Base-by-base conservation (phyloP, 2,888 invertebrate genomes). In the Drosophila sordidula region DNA sequence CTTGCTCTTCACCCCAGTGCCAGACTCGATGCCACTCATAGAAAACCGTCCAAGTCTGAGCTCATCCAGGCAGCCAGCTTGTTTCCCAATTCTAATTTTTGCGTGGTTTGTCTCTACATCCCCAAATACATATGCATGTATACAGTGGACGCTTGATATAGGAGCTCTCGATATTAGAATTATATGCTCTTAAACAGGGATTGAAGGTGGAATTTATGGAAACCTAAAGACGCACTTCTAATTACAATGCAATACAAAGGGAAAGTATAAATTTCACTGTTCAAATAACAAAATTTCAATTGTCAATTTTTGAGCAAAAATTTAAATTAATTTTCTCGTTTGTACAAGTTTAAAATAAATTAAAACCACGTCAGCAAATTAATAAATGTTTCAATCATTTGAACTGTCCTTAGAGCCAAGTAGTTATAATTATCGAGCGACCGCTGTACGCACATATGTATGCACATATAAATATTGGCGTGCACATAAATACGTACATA, bases 81-180 rank as follows among this genome's bases (percentile, higher is more conserved):
- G 34, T 12, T 49, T 58, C 36, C 49, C 72, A 76, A 59, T 72
- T 76, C 57, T 67, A 77, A 75, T 75, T 65, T 57, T 72, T 67
- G 59, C 52, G 49, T 68, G 61, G 55, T 62, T 3, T 49, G 25
- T 54, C 44, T 46, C 34, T 38, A 49, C 54, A 57, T 44, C 55
- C 51, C 36, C 9, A 29, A 52, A 42, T 36, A 18, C 3, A 29
- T 8, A 29, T 9, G 3, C 8, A 34, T 12, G 4, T 12, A 34
- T 34, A 12, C 34, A 34, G 34, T 34, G 34, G 4, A 34, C 11
- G 12, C 12, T 34, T 34, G 12, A 34, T 34, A 12, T 34, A 34
- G 4, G 8, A 12, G 29, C 29, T 29, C 3, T 9, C 29, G 9
- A 29, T 29, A 9, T 3, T 29, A 29, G 22, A 22, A 22, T 22